These are phyloP conservation scores for Aethina tumida DNA, from an alignment of 1,140 invertebrate genomes.

Conservation along the genomic window DNA sequence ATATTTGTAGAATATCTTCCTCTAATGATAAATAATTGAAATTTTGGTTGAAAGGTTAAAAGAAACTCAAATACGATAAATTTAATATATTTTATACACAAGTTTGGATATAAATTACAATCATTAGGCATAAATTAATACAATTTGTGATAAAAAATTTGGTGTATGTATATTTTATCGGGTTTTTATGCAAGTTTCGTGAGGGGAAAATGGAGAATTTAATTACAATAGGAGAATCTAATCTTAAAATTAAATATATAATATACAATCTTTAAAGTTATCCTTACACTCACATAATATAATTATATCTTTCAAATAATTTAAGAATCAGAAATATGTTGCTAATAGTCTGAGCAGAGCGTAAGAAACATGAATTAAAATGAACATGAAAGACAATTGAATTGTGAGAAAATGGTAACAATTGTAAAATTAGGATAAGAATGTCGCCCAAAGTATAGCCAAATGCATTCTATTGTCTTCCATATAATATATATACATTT, in stretches of 20 bases:
- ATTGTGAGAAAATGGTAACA: slow-evolving; percentile 16
- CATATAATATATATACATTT: too few species aligned
- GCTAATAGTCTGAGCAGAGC: slow-evolving; percentile 2
- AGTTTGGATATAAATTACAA: slow-evolving; percentile 31
- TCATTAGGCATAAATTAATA: slow-evolving; percentile 29
- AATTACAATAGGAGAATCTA: slow-evolving; percentile 15
- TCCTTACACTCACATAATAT: slow-evolving; percentile 10
- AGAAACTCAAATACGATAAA: slow-evolving; percentile 19
- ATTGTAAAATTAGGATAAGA: slow-evolving; percentile 16
- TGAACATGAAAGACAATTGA: too few species aligned
- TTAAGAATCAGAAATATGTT: slow-evolving; percentile 8
- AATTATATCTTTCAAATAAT: slow-evolving; percentile 6
- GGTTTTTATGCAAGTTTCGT: slow-evolving; percentile 11
- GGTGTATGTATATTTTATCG: slow-evolving; percentile 21
- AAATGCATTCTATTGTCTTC: too few species aligned
- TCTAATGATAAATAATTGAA: background rate
- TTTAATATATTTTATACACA: slow-evolving; percentile 33
- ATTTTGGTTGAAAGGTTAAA: background rate
- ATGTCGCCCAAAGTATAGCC: too few species aligned
- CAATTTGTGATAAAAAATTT: slow-evolving; percentile 24
- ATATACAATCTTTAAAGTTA: slow-evolving; percentile 19
- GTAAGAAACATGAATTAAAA: slow-evolving; percentile 8
- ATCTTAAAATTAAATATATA: slow-evolving; percentile 12
- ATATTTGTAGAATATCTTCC: background rate
- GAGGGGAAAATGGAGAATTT: slow-evolving; percentile 7